These are phyloP conservation scores for Propithecus coquereli DNA, from an alignment of 2,113 vertebrate species.

Conservation along the genomic window DNA sequence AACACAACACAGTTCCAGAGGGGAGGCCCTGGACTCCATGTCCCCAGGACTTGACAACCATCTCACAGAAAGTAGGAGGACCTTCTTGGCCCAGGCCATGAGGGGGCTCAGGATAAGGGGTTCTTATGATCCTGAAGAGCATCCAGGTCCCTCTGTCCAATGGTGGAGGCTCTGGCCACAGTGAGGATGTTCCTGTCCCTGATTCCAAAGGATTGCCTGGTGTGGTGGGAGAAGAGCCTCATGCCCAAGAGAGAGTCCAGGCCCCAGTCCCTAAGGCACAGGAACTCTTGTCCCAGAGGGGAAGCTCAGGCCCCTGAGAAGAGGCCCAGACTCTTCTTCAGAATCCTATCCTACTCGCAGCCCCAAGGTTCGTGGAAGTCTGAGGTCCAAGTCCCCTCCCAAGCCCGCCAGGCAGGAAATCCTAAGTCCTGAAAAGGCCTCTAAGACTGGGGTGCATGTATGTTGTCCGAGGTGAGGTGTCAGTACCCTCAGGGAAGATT, in stretches of 20 bases:
- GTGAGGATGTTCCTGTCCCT: neutral
- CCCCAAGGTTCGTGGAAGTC: neutral
- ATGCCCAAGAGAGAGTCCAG: neutral
- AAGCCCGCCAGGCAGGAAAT: neutral
- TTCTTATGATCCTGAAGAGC: neutral
- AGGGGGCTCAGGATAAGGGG: neutral
- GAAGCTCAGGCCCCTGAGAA: neutral
- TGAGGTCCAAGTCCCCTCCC: neutral
- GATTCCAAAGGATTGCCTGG: slow-evolving; percentile 6
- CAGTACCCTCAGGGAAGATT: neutral
- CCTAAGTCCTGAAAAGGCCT: neutral
- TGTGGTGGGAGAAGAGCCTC: neutral
- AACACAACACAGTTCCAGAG: neutral
- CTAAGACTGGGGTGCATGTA: neutral
- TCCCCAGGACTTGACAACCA: neutral
- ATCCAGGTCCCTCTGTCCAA: neutral
- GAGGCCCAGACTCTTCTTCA: neutral
- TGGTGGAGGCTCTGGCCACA: neutral
- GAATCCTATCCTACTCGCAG: neutral
- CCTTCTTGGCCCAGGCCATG: neutral
- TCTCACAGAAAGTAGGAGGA: neutral
- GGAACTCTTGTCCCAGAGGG: neutral
- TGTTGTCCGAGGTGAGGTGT: neutral
- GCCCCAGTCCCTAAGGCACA: neutral
- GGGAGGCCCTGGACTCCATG: neutral